phyloP scores from a whole-genome alignment of 2,113 vertebrate genomes.

The Etheostoma spectabile region DNA sequence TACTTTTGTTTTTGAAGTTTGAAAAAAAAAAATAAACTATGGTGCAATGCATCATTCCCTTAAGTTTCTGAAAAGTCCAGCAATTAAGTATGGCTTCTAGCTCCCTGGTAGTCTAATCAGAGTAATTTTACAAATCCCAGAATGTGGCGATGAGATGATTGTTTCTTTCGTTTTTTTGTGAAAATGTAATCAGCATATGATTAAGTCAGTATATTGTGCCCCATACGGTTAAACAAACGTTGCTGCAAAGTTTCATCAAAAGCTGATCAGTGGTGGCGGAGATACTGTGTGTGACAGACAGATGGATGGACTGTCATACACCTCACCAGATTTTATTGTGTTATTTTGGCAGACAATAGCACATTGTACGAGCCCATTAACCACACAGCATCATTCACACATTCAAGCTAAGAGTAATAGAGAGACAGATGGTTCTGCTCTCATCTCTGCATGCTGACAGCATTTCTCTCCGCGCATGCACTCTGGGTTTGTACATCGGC shows the following conservation, averaged over 20 bases:
- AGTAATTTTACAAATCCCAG: constrained; percentile 28
- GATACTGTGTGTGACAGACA: constrained; percentile 42
- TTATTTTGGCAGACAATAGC: constrained; percentile 59
- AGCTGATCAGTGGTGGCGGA: constrained; percentile 46
- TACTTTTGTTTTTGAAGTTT: not conserved
- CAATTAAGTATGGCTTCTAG: constrained; percentile 11
- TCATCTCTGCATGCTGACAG: constrained; percentile 51
- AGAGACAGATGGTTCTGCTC: constrained; percentile 72
- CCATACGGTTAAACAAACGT: constrained; percentile 13
- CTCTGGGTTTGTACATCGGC: not conserved
- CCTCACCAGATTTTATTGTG: constrained; percentile 53
- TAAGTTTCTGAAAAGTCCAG: constrained; percentile 18
- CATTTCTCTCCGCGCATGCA: constrained; percentile 43
- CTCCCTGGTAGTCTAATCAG: constrained; percentile 27
- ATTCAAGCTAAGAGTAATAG: constrained; percentile 44
- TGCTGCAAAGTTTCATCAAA: constrained; percentile 34
- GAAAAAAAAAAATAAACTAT: not conserved
- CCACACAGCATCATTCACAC: constrained; percentile 56
- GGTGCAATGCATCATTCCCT: constrained; percentile 11
- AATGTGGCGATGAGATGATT: constrained; percentile 21
- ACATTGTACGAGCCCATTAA: constrained; percentile 65
- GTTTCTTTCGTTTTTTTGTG: constrained; percentile 29
- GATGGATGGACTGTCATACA: constrained; percentile 52
- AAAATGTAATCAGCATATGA: constrained; percentile 44
- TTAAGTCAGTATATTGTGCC: constrained; percentile 24